These are phyloP conservation scores for Cirrhinus molitorella DNA, from an alignment of 2,797 vertebrate species.

Conservation along the genomic window DNA sequence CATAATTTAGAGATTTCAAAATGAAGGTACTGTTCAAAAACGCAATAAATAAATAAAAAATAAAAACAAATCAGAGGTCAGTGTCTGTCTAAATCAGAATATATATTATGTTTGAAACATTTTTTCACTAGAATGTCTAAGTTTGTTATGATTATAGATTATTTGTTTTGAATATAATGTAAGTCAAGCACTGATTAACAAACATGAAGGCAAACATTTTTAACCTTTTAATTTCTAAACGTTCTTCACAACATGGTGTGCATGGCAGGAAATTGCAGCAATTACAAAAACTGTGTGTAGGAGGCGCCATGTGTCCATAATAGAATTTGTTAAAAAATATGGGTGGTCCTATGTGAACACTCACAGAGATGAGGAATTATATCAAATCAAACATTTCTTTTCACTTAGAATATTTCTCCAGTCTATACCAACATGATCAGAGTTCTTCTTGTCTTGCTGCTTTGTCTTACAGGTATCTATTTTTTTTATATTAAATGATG, in stretches of 20 bases:
- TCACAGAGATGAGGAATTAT: too few species aligned
- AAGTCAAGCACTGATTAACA: neutral
- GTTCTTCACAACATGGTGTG: neutral
- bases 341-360: too few species aligned
- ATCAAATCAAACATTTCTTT: neutral
- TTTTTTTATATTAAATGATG: neutral
- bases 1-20: too few species aligned
- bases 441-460: neutral
- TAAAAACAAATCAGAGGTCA: too few species aligned
- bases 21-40: too few species aligned
- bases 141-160: neutral
- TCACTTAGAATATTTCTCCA: neutral
- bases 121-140: neutral
- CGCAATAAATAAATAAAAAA: too few species aligned
- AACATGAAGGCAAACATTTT: neutral
- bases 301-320: neutral
- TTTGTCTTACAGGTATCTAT: neutral
- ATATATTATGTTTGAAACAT: neutral
- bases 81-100: too few species aligned
- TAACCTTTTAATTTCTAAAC: neutral
- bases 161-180: neutral
- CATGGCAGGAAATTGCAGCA: neutral
- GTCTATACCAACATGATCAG: conserved; percentile 23
- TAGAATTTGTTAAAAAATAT: neutral
- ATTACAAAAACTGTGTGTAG: neutral